Evolutionary conservation across 2,113 vertebrate genomes (phyloP).

Genomic region (Nesoenas mayeri): DNA sequence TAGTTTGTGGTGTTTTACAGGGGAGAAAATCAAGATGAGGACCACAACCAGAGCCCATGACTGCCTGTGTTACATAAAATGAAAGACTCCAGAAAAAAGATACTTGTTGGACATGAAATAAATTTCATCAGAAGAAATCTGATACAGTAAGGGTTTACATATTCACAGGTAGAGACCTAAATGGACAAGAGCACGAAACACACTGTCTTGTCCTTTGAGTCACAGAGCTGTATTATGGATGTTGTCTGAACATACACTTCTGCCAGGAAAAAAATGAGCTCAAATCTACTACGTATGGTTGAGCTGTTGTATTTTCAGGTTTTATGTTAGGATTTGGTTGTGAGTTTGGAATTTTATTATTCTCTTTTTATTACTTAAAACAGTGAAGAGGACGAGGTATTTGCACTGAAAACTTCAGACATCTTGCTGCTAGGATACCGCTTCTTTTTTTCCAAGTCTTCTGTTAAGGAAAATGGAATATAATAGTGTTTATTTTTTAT

Average conservation of each 20-base stretch:
- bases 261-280: not conserved
- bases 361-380: slow-evolving; percentile 16
- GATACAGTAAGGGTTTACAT: not conserved
- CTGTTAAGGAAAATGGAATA: not conserved
- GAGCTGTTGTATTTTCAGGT: not conserved
- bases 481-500: not conserved
- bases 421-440: slow-evolving; percentile 25
- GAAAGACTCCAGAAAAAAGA: not conserved
- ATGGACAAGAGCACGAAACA: not conserved
- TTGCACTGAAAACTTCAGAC: not conserved
- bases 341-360: slow-evolving; percentile 7
- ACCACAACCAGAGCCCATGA: not conserved
- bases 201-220: not conserved
- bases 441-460: not conserved
- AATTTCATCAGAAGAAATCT: not conserved
- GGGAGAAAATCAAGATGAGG: not conserved
- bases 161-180: not conserved
- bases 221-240: not conserved
- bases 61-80: not conserved
- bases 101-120: not conserved
- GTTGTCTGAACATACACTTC: not conserved
- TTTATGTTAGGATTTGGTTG: not conserved
- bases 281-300: not conserved
- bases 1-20: not conserved
- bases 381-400: not conserved